Conservation (phyloP, 2,797 vertebrate genomes). For the Acrocephalus scirpaceus region DNA sequence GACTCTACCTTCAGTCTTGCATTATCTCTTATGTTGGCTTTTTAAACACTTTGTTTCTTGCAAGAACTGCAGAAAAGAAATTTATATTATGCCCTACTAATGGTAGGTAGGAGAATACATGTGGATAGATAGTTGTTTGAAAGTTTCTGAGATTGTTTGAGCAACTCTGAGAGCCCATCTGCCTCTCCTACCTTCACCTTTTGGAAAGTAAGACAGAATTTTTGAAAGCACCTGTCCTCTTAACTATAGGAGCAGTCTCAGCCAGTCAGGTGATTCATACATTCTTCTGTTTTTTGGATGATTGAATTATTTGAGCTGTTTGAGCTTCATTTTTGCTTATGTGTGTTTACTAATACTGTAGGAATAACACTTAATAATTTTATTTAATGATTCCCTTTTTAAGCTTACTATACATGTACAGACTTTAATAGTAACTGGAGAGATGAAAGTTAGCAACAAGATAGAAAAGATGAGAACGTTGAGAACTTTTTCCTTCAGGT, state of each 20-base stretch:
- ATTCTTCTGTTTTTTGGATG: neutral
- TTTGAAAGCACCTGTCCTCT: too few relatives aligned
- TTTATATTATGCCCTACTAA: neutral
- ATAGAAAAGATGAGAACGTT: neutral
- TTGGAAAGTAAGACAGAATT: neutral
- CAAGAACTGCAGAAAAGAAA: neutral
- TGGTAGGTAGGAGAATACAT: neutral
- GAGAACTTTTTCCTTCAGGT: neutral
- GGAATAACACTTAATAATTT: neutral
- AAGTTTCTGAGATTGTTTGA: neutral
- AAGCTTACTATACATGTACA: fast-evolving
- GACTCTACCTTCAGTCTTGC: neutral
- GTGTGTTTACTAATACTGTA: neutral
- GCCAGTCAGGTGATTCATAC: too few relatives aligned
- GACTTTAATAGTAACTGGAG: neutral
- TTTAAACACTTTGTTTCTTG: neutral
- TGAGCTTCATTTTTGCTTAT: neutral
- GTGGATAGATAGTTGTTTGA: neutral
- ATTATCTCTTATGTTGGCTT: neutral
- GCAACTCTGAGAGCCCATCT: neutral
- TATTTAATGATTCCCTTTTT: neutral
- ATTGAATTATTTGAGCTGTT: neutral
- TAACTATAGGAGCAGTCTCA: neutral
- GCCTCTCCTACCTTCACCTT: neutral
- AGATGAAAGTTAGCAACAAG: neutral